Evolutionary conservation across 1,140 invertebrate species (phyloP).

Genomic region (Micrasema longulum): DNA sequence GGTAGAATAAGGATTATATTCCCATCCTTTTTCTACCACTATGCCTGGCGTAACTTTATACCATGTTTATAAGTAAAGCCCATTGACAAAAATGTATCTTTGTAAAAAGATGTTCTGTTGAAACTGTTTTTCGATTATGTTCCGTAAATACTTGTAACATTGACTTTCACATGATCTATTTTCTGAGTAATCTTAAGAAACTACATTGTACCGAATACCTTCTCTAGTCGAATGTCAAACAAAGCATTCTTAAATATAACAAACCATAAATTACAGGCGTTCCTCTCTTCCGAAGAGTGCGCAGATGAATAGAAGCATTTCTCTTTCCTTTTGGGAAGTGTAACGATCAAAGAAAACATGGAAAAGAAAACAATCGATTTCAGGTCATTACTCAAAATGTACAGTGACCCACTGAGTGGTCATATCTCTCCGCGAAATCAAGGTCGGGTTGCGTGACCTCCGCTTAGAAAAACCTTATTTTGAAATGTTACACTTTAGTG

Average conservation of each 20-base stretch:
- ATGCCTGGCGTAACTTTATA: too few relatives aligned
- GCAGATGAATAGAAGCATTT: slow-evolving; percentile 21
- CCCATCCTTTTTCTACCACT: too few relatives aligned
- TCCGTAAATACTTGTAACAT: background rate
- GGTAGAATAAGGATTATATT: too few relatives aligned
- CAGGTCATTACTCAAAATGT: background rate
- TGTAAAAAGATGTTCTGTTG: too few relatives aligned
- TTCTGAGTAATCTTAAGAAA: background rate
- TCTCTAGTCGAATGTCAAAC: background rate
- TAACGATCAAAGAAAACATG: background rate
- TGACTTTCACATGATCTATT: background rate
- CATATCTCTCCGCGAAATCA: slow-evolving; percentile 8
- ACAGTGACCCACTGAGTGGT: slow-evolving; percentile 26
- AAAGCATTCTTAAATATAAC: background rate
- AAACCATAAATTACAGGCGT: background rate
- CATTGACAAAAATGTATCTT: too few relatives aligned
- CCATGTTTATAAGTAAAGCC: too few relatives aligned
- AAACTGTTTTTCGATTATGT: background rate
- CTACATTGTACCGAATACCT: background rate
- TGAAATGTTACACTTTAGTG: background rate
- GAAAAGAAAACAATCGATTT: background rate
- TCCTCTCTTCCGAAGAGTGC: background rate
- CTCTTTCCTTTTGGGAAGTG: slow-evolving; percentile 18
- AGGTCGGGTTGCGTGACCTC: slow-evolving; percentile 2
- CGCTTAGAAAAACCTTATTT: background rate